phyloP scores from a whole-genome alignment of 2,888 invertebrate species.

The Protonemura montana region DNA sequence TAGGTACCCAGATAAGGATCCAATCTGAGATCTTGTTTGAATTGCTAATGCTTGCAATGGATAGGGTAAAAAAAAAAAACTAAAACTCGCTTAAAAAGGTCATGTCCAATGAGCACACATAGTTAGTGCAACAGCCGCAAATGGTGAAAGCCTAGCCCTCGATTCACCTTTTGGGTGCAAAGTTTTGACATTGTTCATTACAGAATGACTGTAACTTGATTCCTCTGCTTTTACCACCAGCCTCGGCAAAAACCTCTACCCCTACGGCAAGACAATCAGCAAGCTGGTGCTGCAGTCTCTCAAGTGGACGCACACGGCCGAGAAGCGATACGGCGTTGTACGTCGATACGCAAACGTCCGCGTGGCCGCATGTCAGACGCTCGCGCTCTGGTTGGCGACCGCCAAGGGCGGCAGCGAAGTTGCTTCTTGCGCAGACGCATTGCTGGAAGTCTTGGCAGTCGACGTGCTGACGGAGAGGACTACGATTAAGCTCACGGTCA shows the following conservation, averaged over 20 bases:
- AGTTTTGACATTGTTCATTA: not conserved
- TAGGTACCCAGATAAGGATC: too few species aligned
- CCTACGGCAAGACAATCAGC: slow-evolving; percentile 44
- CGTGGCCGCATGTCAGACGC: slow-evolving; percentile 42
- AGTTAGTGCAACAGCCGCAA: too few species aligned
- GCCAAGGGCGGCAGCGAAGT: slow-evolving; percentile 46
- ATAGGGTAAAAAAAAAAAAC: too few species aligned
- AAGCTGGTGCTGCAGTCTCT: slow-evolving; percentile 46
- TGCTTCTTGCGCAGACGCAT: slow-evolving; percentile 44
- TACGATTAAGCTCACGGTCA: slow-evolving; percentile 45
- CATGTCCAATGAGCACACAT: too few species aligned
- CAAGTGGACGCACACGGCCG: slow-evolving; percentile 44
- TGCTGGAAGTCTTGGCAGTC: slow-evolving; percentile 36
- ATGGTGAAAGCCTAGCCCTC: too few species aligned
- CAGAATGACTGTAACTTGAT: too few species aligned
- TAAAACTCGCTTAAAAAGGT: too few species aligned
- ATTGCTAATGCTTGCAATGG: too few species aligned
- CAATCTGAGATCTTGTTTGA: too few species aligned
- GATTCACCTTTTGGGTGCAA: not conserved
- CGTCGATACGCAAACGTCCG: slow-evolving; percentile 47
- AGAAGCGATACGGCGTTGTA: slow-evolving; percentile 41
- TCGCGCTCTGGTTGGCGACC: slow-evolving; percentile 46
- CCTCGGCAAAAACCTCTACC: slow-evolving; percentile 41
- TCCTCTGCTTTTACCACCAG: slow-evolving; percentile 30
- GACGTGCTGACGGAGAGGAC: slow-evolving; percentile 45